Evolutionary conservation across 2,113 vertebrate genomes (phyloP), one percentile per base, ranked within the genome.

Genomic region (Otus sunia): DNA sequence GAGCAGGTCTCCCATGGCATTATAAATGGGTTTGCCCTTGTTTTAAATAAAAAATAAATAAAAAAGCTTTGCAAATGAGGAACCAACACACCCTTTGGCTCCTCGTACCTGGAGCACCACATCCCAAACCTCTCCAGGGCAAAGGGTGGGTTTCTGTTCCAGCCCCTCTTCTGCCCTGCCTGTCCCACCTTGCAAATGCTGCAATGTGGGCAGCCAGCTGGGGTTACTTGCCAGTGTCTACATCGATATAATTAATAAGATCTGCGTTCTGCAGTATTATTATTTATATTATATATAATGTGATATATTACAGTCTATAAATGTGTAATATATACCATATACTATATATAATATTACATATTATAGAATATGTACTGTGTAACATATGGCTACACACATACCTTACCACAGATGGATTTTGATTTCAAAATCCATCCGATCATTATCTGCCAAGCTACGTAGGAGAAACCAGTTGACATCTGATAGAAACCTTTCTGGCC

Each of bases 1-100:
- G 52, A 47, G 45, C 3, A 9, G 37, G 19, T 79, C 80, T 82
- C 4, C 72, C 2, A 4, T 4, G 5, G 49, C 17, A 0, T 7
- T 72, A 16, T 5, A 36, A 88, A n/a, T 6, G 80, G 68, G 10
- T 67, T 89, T 60, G 49, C 11, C 9, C 17, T 39, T 15, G 13
- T 62, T 85, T 76, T 25, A 64, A 41, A 62, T 3, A 23, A 6
- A 20, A 52, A 47, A 74, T 39, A 80, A n/a, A n/a, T n/a, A n/a
- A n/a, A n/a, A n/a, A 92, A 95, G 91, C 95, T 94, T 95, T 97
- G 94, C 92, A 96, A 94, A 95, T 25, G 6, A 0, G 52, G 90
- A 96, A 93, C 85, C 25, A 49, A 62, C 74, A 12, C 66, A 82
- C 69, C 81, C 94, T 96, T 95, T 78, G 90, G 52, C 80, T 94